These are phyloP conservation scores for Ciconia maguari DNA, from an alignment of 2,113 vertebrate genomes.

Conservation along the genomic window DNA sequence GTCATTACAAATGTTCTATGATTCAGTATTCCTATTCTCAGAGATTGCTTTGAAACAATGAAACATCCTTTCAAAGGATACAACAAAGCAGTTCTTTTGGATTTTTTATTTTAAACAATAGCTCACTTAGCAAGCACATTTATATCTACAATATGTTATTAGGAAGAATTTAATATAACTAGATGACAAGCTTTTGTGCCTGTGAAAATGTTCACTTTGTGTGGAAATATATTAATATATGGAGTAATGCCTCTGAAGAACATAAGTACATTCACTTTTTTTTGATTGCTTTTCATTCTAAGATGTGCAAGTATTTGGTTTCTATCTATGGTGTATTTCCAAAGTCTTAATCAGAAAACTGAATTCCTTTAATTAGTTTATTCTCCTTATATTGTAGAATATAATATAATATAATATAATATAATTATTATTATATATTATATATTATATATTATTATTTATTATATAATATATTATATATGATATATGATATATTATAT, in stretches of 20 bases:
- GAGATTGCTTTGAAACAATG: not conserved
- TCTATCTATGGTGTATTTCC: not conserved
- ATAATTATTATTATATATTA: no score
- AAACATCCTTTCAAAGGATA: not conserved
- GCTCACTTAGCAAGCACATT: not conserved
- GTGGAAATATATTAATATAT: not conserved
- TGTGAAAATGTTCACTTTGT: not conserved
- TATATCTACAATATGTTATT: not conserved
- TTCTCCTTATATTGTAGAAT: not conserved
- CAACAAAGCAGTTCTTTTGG: not conserved
- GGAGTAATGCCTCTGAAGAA: not conserved
- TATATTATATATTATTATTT: no score
- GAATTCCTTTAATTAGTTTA: not conserved
- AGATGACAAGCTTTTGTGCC: not conserved
- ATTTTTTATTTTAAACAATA: not conserved
- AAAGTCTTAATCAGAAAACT: not conserved
- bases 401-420: not conserved
- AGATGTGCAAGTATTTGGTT: not conserved
- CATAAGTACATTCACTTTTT: not conserved
- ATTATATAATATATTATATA: no score
- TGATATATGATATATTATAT: no score
- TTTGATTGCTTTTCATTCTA: not conserved
- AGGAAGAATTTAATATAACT: not conserved
- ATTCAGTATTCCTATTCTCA: not conserved
- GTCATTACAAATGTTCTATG: slow-evolving; percentile 1